Conservation (phyloP, 92 coral and sea anemone species). For the Parazoanthus atlanticus region DNA sequence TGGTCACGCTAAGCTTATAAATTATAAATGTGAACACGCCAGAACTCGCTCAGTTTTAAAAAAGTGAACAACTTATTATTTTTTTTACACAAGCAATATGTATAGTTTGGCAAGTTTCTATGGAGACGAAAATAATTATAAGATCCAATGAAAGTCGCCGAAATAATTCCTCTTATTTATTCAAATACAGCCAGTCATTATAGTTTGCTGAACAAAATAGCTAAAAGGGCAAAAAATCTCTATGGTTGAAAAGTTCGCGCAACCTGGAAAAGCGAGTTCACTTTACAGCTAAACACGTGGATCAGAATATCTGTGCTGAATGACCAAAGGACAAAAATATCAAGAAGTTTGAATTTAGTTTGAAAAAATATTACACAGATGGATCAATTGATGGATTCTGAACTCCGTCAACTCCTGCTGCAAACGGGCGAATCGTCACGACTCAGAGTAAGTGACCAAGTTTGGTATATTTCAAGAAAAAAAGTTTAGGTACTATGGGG, state of each 20-base stretch:
- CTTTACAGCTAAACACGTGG: not conserved
- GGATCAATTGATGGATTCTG: not conserved
- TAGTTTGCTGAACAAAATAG: not conserved
- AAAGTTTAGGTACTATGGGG: not conserved
- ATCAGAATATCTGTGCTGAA: not conserved
- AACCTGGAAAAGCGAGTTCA: not conserved
- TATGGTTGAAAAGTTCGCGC: not conserved
- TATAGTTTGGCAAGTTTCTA: not conserved
- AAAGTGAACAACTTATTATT: not conserved
- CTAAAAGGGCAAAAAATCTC: not conserved
- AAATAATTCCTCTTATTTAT: too few species aligned
- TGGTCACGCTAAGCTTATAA: not conserved
- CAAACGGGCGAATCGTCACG: slow-evolving; percentile 1
- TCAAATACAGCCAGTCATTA: not conserved
- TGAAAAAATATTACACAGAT: not conserved
- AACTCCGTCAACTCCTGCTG: not conserved
- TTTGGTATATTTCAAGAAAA: not conserved
- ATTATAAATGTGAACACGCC: not conserved
- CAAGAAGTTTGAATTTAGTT: not conserved
- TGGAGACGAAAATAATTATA: not conserved
- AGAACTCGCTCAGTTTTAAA: not conserved
- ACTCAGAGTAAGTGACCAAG: not conserved
- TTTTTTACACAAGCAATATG: not conserved
- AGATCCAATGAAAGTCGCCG: not conserved
- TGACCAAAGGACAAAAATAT: not conserved